Evolutionary conservation across 2,888 invertebrate species (phyloP).

Genomic region (Andrena bicolor): DNA sequence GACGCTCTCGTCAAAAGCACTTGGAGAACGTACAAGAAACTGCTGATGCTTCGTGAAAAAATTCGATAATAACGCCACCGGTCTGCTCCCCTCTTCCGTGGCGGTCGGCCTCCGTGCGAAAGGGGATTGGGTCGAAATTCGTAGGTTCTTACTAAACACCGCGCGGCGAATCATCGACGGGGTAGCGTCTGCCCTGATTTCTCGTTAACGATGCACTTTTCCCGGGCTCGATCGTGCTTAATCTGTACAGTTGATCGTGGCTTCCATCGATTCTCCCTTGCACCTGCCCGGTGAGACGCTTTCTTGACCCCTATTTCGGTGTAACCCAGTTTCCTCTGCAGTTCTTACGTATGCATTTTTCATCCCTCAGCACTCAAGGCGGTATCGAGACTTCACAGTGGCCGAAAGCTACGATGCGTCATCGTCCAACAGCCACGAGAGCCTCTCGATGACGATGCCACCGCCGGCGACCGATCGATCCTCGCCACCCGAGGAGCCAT

Average conservation of each 20-base stretch:
- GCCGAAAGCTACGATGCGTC: constrained; percentile 59
- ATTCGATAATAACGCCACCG: constrained; percentile 20
- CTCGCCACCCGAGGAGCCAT: constrained; percentile 39
- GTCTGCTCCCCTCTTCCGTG: background rate
- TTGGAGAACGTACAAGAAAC: constrained; percentile 7
- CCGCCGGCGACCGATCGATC: constrained; percentile 58
- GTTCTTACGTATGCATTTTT: constrained; percentile 61
- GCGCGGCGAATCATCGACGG: background rate
- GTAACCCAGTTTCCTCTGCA: constrained; percentile 51
- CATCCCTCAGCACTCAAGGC: constrained; percentile 78
- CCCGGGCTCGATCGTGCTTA: constrained; percentile 54
- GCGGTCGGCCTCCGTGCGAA: background rate
- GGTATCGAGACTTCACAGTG: constrained; percentile 75
- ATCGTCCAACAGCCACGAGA: constrained; percentile 38
- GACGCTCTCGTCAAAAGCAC: constrained; percentile 5
- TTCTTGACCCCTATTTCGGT: constrained; percentile 76
- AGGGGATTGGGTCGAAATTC: background rate
- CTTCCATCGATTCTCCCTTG: constrained; percentile 44
- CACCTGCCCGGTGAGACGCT: constrained; percentile 6
- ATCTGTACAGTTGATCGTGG: constrained; percentile 51
- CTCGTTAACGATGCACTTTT: constrained; percentile 34
- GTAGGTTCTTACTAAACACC: background rate
- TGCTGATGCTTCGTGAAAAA: constrained; percentile 15
- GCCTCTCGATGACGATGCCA: constrained; percentile 53
- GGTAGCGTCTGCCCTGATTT: constrained; percentile 29